A percentile compares a stretch with the other conserved stretches of the same genome.
Conservation (phyloP, 2,113 vertebrate genomes). For the Narcine bancroftii region DNA sequence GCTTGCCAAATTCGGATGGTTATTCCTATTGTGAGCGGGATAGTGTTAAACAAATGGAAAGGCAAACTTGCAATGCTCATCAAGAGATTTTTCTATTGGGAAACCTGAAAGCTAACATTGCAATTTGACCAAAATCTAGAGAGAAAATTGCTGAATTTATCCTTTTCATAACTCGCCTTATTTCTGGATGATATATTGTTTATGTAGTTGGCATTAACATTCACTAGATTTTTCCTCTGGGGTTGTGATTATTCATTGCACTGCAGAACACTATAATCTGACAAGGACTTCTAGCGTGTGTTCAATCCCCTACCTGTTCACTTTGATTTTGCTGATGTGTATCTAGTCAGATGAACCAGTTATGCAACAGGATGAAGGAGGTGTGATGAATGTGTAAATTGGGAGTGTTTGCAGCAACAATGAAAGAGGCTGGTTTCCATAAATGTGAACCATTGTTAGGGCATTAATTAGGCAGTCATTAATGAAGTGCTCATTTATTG, state of each 20-base stretch:
- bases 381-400: not conserved
- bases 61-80: not conserved
- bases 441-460: not conserved
- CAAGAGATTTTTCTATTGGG: not conserved
- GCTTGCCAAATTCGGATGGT: no score
- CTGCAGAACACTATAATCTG: not conserved
- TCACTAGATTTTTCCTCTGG: not conserved
- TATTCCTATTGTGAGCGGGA: not conserved
- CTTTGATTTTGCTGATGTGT: not conserved
- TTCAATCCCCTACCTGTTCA: not conserved
- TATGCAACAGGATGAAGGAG: not conserved
- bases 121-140: not conserved
- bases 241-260: no score
- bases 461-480: not conserved
- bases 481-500: not conserved
- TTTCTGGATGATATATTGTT: not conserved
- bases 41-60: not conserved
- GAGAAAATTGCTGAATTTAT: not conserved
- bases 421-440: not conserved
- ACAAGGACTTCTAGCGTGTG: not conserved
- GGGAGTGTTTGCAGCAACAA: not conserved
- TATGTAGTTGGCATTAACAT: not conserved
- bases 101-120: not conserved
- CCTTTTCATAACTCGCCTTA: not conserved
- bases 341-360: not conserved